A percentile compares a stretch with the other conserved stretches of the same genome.
These are phyloP conservation scores for Ardeotis arabs DNA, from an alignment of 2,113 vertebrate genomes.

Conservation along the genomic window DNA sequence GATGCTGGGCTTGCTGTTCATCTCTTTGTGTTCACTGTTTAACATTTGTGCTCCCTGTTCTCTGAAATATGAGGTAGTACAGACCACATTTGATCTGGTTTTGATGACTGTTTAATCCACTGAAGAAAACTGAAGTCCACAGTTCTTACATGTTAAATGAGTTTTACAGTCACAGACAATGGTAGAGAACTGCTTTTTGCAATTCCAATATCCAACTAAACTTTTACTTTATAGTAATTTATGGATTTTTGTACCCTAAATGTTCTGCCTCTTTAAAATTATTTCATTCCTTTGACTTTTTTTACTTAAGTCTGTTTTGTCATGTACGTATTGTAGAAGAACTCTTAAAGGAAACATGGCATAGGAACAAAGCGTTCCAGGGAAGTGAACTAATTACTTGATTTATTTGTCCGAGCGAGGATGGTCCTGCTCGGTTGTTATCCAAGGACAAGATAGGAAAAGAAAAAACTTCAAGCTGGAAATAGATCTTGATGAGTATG, in stretches of 20 bases:
- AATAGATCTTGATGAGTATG: neutral
- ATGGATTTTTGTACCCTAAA: neutral
- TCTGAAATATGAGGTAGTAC: neutral
- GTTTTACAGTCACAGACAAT: neutral
- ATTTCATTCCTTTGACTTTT: neutral
- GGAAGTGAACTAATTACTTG: neutral
- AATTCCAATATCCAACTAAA: neutral
- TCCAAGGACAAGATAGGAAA: neutral
- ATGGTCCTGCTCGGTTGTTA: neutral
- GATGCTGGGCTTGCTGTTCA: neutral
- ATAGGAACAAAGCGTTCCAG: neutral
- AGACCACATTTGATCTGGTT: neutral
- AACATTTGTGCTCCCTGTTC: neutral
- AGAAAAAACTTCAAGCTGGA: neutral
- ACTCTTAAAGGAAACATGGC: neutral
- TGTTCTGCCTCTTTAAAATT: neutral
- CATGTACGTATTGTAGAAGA: neutral
- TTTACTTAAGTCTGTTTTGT: neutral
- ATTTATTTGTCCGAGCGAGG: neutral
- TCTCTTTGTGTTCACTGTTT: neutral
- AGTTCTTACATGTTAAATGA: neutral
- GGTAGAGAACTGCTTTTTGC: neutral
- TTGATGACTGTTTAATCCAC: neutral
- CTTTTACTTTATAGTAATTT: neutral
- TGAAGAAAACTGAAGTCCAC: neutral